Percentiles rank a stretch among this genome's conserved stretches.
These are phyloP conservation scores for Parthenolecanium corni DNA, from an alignment of 2,888 invertebrate genomes.

Conservation along the genomic window DNA sequence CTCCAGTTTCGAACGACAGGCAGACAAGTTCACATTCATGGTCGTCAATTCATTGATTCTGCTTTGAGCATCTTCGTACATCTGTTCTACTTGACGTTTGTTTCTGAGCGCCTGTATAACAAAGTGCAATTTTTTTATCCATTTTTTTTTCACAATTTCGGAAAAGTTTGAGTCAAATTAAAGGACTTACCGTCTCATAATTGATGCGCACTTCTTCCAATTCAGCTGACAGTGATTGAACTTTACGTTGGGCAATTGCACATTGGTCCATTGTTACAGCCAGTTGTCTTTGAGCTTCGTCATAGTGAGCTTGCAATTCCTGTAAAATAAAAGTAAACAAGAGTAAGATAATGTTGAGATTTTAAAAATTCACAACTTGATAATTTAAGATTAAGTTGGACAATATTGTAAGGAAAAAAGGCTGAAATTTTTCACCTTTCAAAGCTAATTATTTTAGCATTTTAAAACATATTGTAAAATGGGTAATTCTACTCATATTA, in stretches of 20 bases:
- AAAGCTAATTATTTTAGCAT: no score
- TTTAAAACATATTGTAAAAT: no score
- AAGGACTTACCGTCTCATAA: constrained; percentile 58
- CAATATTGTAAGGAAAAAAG: no score
- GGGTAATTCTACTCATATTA: no score
- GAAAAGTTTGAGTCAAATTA: neutral
- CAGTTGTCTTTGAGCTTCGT: constrained; percentile 90
- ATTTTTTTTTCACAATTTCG: no score
- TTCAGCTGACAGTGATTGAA: constrained; percentile 84
- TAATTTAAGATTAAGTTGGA: no score
- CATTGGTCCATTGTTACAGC: constrained; percentile 90
- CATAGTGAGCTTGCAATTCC: constrained; percentile 92
- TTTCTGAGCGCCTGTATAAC: constrained; percentile 66
- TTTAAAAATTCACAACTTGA: no score
- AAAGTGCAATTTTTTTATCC: neutral
- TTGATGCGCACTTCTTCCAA: constrained; percentile 90
- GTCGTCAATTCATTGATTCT: constrained; percentile 90
- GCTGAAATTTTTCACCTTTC: no score
- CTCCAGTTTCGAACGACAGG: constrained; percentile 89
- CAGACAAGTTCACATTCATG: constrained; percentile 88
- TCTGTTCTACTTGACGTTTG: constrained; percentile 78
- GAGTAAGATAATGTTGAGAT: no score
- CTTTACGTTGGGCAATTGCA: constrained; percentile 77
- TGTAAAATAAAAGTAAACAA: constrained; percentile 35
- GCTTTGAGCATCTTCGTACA: constrained; percentile 79